Evolutionary conservation across 2,888 invertebrate genomes (phyloP).

Genomic region (Amblyjoppa fuscipennis): DNA sequence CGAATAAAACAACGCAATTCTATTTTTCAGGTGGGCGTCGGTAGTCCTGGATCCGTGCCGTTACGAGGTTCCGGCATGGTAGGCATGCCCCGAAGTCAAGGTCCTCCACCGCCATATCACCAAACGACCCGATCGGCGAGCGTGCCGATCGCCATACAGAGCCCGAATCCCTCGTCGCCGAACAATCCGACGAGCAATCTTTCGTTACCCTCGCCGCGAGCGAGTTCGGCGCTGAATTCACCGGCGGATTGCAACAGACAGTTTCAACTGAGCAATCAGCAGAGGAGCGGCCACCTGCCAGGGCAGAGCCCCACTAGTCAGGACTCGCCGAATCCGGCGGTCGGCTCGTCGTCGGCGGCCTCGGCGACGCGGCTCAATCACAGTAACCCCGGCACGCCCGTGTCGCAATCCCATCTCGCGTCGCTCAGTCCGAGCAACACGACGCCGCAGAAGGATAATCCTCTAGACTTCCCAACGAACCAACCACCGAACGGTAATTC

Average conservation of each 20-base stretch:
- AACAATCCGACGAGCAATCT: conserved; percentile 90
- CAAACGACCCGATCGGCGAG: conserved; percentile 91
- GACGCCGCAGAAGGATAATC: conserved; percentile 81
- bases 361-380: conserved; percentile 86
- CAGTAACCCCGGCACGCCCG: conserved; percentile 91
- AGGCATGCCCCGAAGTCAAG: conserved; percentile 87
- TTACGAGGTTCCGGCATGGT: conserved; percentile 81
- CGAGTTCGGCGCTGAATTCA: conserved; percentile 90
- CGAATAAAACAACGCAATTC: too few relatives aligned
- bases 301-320: conserved; percentile 89
- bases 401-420: conserved; percentile 85
- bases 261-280: conserved; percentile 84
- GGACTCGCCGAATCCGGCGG: conserved; percentile 87
- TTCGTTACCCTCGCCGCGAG: conserved; percentile 91
- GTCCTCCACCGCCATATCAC: conserved; percentile 93
- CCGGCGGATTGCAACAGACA: conserved; percentile 89
- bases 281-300: conserved; percentile 85
- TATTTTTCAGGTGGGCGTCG: conserved; percentile 73
- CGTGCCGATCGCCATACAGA: conserved; percentile 91
- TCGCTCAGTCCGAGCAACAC: conserved; percentile 83
- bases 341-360: conserved; percentile 75
- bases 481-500: conserved; percentile 85
- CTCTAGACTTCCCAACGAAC: conserved; percentile 82
- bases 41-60: conserved; percentile 80
- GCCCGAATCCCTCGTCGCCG: conserved; percentile 91